phyloP scores from a whole-genome alignment of 2,113 vertebrate genomes.

The Quiscalus mexicanus region DNA sequence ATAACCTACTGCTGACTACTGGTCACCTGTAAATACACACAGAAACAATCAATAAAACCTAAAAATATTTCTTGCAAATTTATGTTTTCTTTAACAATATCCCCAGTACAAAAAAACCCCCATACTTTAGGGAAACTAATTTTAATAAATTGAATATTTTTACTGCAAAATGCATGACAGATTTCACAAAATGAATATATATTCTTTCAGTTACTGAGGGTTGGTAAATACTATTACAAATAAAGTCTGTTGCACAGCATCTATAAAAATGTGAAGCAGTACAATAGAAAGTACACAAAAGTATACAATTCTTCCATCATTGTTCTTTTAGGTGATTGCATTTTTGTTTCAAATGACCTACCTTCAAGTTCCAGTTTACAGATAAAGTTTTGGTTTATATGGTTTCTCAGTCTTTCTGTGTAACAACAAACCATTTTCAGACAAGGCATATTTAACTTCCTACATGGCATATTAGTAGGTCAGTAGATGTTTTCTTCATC shows the following conservation, averaged over 20 bases:
- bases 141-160: background rate
- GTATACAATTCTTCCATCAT: background rate
- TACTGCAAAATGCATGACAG: background rate
- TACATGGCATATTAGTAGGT: background rate
- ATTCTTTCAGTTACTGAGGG: background rate
- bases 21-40: background rate
- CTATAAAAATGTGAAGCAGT: background rate
- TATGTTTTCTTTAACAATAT: background rate
- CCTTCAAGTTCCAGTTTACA: background rate
- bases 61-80: background rate
- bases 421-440: background rate
- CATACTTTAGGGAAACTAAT: background rate
- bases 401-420: background rate
- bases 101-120: background rate
- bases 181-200: background rate
- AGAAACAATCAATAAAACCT: background rate
- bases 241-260: background rate
- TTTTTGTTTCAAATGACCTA: constrained; percentile 11
- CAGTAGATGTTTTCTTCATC: background rate
- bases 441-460: background rate
- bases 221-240: background rate
- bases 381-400: background rate
- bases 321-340: background rate
- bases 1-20: background rate
- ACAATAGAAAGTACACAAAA: background rate